A percentile compares a stretch with the other conserved stretches of the same genome.
Conservation (phyloP, 1,140 invertebrate genomes). For the Paracyclopina nana region DNA sequence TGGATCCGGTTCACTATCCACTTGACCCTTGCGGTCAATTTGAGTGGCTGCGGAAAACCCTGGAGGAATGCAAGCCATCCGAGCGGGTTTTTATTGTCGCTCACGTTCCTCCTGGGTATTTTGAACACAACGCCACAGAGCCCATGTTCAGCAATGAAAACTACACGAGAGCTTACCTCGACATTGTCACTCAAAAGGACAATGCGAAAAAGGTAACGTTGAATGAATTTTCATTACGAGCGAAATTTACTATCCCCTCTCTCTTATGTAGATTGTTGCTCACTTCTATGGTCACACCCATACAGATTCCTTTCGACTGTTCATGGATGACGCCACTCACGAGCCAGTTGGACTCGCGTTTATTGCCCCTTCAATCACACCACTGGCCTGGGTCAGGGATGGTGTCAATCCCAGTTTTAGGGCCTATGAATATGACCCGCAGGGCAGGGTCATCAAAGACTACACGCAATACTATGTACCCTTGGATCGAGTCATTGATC, state of each 20-base stretch:
- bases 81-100: not conserved
- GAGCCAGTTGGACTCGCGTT: not conserved
- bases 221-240: too few species aligned
- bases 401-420: not conserved
- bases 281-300: not conserved
- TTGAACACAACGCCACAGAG: not conserved
- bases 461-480: not conserved
- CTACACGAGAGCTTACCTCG: not conserved
- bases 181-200: not conserved
- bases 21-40: not conserved
- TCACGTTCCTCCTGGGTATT: not conserved
- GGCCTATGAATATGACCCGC: not conserved
- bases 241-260: too few species aligned
- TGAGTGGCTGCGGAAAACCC: not conserved
- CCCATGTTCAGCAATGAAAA: not conserved
- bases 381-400: not conserved
- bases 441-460: not conserved
- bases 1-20: not conserved
- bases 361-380: constrained; percentile 1
- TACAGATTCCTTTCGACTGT: not conserved
- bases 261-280: too few species aligned
- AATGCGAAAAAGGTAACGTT: not conserved
- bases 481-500: not conserved
- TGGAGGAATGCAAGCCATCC: not conserved
- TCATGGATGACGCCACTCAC: not conserved